A percentile compares a stretch with the other conserved stretches of the same genome.
phyloP scores from a whole-genome alignment of 37 sponge, comb jelly and placozoan species.

The Axinella damicornis region DNA sequence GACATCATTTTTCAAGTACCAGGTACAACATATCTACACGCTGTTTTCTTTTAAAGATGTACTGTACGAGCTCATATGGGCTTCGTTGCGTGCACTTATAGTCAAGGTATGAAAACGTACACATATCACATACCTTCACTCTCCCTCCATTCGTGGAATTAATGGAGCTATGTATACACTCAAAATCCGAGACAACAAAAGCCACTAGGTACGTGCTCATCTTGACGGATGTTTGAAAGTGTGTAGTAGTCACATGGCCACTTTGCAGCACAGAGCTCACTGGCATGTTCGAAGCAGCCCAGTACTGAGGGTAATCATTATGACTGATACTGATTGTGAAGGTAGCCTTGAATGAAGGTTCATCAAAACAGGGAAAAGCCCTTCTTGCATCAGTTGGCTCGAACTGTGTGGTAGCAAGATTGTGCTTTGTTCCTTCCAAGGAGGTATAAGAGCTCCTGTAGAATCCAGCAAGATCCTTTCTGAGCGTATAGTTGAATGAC shows the following conservation, averaged over 20 bases:
- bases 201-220: constrained; percentile 99
- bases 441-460: constrained; percentile 80
- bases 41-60: too few relatives aligned
- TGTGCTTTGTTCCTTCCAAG: constrained; percentile 31
- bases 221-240: constrained; percentile 74
- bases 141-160: too few relatives aligned
- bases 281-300: constrained; percentile 87
- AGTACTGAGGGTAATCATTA: constrained; percentile 39
- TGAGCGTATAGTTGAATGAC: constrained; percentile 69
- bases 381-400: constrained; percentile 94
- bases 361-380: constrained; percentile 99
- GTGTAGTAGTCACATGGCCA: constrained; percentile 38
- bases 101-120: too few relatives aligned
- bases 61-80: too few relatives aligned
- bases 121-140: too few relatives aligned
- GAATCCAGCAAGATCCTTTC: constrained; percentile 78
- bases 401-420: constrained; percentile 94
- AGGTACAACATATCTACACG: too few relatives aligned
- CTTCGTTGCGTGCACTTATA: too few relatives aligned
- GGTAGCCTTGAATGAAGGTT: constrained; percentile 92
- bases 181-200: constrained; percentile 92
- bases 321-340: constrained; percentile 86
- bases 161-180: constrained; percentile 28
- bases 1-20: too few relatives aligned
- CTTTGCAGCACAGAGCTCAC: background rate